Conservation (phyloP, 2,113 vertebrate species). For the Heterochromis multidens region DNA sequence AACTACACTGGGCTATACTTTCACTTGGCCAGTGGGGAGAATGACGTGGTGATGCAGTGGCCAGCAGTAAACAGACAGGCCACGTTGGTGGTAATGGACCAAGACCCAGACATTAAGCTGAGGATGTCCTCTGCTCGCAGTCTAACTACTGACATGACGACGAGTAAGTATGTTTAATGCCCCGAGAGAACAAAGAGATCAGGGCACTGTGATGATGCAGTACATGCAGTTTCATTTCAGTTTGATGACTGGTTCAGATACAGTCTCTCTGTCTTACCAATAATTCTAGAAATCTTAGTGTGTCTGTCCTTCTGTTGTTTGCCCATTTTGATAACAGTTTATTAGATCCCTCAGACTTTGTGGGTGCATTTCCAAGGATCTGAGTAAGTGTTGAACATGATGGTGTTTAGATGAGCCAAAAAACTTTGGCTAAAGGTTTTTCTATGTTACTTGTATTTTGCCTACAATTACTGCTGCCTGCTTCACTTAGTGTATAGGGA, state of each 20-base stretch:
- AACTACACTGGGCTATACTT: conserved; percentile 77
- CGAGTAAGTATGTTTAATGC: conserved; percentile 30
- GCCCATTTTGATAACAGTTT: background rate
- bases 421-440: background rate
- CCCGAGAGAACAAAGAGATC: background rate
- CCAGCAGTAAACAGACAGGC: conserved; percentile 84
- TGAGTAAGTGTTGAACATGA: background rate
- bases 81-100: conserved; percentile 83
- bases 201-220: background rate
- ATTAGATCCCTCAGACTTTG: background rate
- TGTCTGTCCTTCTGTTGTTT: too few relatives aligned
- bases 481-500: background rate
- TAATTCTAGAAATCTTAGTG: background rate
- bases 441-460: background rate
- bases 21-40: conserved; percentile 85
- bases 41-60: conserved; percentile 85
- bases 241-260: background rate
- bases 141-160: conserved; percentile 79
- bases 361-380: background rate
- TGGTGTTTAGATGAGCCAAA: background rate
- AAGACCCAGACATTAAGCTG: conserved; percentile 78
- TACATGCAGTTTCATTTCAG: background rate
- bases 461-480: background rate
- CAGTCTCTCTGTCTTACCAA: background rate
- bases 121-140: conserved; percentile 86